A percentile compares a stretch with the other conserved stretches of the same genome.
phyloP scores from a whole-genome alignment of 2,797 vertebrate genomes.

The Sebastes hubbsi region DNA sequence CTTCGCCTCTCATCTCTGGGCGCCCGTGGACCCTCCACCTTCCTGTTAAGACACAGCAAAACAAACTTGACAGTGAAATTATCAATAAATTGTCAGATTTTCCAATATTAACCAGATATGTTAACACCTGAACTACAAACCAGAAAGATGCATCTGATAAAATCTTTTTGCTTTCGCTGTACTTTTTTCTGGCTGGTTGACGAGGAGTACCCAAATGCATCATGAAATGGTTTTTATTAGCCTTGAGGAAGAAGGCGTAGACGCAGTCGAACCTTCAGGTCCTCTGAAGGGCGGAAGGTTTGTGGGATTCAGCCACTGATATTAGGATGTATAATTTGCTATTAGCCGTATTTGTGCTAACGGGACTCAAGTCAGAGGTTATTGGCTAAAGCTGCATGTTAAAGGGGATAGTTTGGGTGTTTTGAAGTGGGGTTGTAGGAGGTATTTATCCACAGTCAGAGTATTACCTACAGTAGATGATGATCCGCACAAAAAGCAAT shows the following conservation, averaged over 20 bases:
- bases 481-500: no score
- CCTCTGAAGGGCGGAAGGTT: neutral
- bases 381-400: neutral
- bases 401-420: neutral
- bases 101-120: neutral
- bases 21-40: constrained; percentile 90
- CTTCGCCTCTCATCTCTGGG: constrained; percentile 91
- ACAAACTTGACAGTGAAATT: neutral
- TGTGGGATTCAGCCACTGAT: neutral
- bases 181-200: neutral
- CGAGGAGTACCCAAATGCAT: neutral
- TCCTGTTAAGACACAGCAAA: constrained; percentile 77
- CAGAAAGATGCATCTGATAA: neutral
- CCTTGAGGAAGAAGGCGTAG: neutral
- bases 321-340: neutral
- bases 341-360: neutral
- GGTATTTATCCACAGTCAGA: no score
- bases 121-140: neutral
- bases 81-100: neutral
- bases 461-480: no score
- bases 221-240: neutral
- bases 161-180: neutral
- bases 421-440: no score
- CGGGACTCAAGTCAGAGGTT: neutral
- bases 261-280: neutral